These are phyloP conservation scores for Teleogryllus oceanicus DNA, from an alignment of 2,888 invertebrate species.

Conservation along the genomic window DNA sequence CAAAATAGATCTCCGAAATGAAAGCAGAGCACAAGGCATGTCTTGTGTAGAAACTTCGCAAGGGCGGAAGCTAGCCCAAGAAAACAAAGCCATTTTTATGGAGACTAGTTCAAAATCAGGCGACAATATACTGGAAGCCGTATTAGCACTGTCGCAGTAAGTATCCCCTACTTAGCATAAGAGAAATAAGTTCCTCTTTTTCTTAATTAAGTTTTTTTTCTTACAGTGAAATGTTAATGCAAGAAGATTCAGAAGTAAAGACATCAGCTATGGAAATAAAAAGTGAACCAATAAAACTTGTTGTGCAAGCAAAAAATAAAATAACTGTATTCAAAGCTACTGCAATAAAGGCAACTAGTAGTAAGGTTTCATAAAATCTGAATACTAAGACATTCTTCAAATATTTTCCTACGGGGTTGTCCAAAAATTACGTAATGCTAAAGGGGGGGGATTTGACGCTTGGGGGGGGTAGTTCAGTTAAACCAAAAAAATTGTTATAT, in stretches of 20 bases:
- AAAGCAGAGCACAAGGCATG: constrained; percentile 42
- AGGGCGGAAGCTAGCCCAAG: constrained; percentile 50
- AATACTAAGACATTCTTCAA: too few relatives aligned
- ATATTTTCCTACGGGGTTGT: too few relatives aligned
- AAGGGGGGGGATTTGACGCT: too few relatives aligned
- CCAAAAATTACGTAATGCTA: too few relatives aligned
- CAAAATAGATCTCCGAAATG: constrained; percentile 55
- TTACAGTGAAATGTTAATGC: constrained; percentile 46
- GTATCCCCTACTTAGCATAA: background rate
- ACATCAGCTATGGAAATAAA: constrained; percentile 43
- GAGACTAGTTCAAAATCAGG: constrained; percentile 50
- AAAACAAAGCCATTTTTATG: constrained; percentile 46
- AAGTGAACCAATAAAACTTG: constrained; percentile 29
- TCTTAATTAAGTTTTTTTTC: constrained; percentile 20
- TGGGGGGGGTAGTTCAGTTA: too few relatives aligned
- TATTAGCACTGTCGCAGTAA: constrained; percentile 47
- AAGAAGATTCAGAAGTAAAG: constrained; percentile 46
- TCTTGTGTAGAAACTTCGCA: constrained; percentile 46
- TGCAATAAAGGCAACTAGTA: too few relatives aligned
- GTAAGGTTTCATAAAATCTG: too few relatives aligned
- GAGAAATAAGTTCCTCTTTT: background rate
- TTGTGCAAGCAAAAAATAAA: constrained; percentile 22
- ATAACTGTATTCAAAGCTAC: too few relatives aligned
- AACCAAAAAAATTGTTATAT: too few relatives aligned
- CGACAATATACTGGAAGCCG: constrained; percentile 45